Base-by-base conservation (phyloP, 2,797 vertebrate species). In the Pseudochromis fuscus region DNA sequence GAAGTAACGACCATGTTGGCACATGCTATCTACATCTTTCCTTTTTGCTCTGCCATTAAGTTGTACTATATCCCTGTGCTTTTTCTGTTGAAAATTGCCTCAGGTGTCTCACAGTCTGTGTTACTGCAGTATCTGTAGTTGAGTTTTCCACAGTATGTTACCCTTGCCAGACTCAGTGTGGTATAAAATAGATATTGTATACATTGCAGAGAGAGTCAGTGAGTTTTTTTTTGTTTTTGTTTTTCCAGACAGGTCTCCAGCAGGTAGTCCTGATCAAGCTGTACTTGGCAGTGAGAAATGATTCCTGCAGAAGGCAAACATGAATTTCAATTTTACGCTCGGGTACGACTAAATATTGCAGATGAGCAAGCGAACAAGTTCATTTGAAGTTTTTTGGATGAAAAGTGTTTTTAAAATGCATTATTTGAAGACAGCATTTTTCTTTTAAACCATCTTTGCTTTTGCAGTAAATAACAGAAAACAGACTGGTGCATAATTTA, bases 251-350 rank as follows among this genome's bases (percentile, higher is more conserved):
- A 69, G 38, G 56, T 76, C 28, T 83, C 51, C n/a, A 28, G 57
- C 65, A 60, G 61, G 67, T 83, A 66, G 57, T 50, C 30, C 33
- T 69, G 66, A 83, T 72, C 53, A 63, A 69, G 69, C 63, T 50
- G 60, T 53, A 73, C 75, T 71, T 73, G 73, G 65, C 77, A 40
- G 40, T 58, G 42, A 77, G 21, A 82, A 80, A 81, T 76, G 27
- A 59, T 67, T 71, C 50, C 52, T 15, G 44, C 48, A 66, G 58
- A 60, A 70, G 21, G 33, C 33, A 71, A 70, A 83, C 21, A 65
- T 45, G 15, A 61, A 73, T 83, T 84, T 67, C 3, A 77, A 63
- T 82, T 74, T 63, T 74, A 48, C 31, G 69, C 56, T 75, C 67
- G 45, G 35, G 28, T 66, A 30, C 35, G 35, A 55, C 27, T 24